These are phyloP conservation scores for Ichneumon xanthorius DNA, from an alignment of 2,888 invertebrate genomes.

Conservation along the genomic window DNA sequence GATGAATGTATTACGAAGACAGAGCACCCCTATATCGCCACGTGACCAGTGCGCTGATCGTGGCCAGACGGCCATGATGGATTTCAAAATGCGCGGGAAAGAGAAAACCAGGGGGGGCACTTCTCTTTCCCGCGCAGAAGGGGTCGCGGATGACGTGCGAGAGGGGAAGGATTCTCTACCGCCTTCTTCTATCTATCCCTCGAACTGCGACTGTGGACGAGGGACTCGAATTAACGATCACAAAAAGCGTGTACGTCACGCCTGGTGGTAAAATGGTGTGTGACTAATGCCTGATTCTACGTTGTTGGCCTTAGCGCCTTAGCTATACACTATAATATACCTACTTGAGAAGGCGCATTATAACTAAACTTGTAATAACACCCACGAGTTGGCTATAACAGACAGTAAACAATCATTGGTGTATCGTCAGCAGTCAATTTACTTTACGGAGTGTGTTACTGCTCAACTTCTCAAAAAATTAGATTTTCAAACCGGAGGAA, in stretches of 20 bases:
- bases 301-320: slow-evolving; percentile 57
- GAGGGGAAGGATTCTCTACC: slow-evolving; percentile 46
- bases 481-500: not conserved
- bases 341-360: slow-evolving; percentile 65
- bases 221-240: slow-evolving; percentile 80
- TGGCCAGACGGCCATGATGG: slow-evolving; percentile 74
- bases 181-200: slow-evolving; percentile 37
- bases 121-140: slow-evolving; percentile 42
- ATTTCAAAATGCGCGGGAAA: slow-evolving; percentile 82
- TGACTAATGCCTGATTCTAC: slow-evolving; percentile 82
- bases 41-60: slow-evolving; percentile 77
- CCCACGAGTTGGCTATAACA: slow-evolving; percentile 30
- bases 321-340: slow-evolving; percentile 45
- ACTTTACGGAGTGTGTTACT: slow-evolving; percentile 65
- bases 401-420: slow-evolving; percentile 78
- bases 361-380: slow-evolving; percentile 36
- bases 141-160: slow-evolving; percentile 67
- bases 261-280: slow-evolving; percentile 84
- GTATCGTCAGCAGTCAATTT: slow-evolving; percentile 76
- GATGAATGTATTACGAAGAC: slow-evolving; percentile 75
- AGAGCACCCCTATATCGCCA: slow-evolving; percentile 81
- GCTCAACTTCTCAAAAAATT: not conserved
- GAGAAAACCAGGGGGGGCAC: slow-evolving; percentile 42
- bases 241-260: slow-evolving; percentile 81
- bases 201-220: slow-evolving; percentile 48